Evolutionary conservation across 2,797 vertebrate species (phyloP).

Genomic region (Typhlichthys eigenmanni): DNA sequence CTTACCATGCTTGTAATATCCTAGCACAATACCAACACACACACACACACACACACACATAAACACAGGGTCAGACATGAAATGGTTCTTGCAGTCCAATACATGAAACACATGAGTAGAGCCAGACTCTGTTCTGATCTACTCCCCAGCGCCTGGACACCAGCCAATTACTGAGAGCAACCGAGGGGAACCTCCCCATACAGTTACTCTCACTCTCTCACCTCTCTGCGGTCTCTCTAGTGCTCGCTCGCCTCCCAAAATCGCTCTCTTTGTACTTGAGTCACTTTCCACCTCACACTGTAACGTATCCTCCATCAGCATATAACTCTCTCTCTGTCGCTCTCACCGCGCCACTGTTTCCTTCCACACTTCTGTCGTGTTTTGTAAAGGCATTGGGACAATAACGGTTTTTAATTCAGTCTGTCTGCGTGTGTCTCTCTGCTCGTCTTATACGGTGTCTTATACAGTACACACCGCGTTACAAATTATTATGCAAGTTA

Average conservation of each 20-base stretch:
- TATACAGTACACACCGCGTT: too few relatives aligned
- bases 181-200: conserved; percentile 51
- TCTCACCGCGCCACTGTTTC: neutral
- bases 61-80: conserved; percentile 43
- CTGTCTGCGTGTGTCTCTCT: neutral
- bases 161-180: conserved; percentile 66
- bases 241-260: conserved; percentile 7
- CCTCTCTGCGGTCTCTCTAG: neutral
- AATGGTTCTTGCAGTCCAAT: conserved; percentile 58
- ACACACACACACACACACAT: conserved; percentile 11
- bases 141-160: conserved; percentile 51
- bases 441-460: conserved; percentile 16
- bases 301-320: neutral
- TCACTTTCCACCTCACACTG: too few relatives aligned
- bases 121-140: conserved; percentile 58
- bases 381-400: too few relatives aligned
- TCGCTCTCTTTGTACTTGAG: conserved; percentile 6
- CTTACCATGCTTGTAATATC: conserved; percentile 32
- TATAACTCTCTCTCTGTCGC: conserved; percentile 10
- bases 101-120: conserved; percentile 65
- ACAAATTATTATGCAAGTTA: too few relatives aligned
- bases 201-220: neutral
- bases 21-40: conserved; percentile 28
- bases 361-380: conserved; percentile 8
- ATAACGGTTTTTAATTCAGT: neutral